Base-by-base conservation (phyloP, 2,888 invertebrate species). In the Terebella lapidaria region DNA sequence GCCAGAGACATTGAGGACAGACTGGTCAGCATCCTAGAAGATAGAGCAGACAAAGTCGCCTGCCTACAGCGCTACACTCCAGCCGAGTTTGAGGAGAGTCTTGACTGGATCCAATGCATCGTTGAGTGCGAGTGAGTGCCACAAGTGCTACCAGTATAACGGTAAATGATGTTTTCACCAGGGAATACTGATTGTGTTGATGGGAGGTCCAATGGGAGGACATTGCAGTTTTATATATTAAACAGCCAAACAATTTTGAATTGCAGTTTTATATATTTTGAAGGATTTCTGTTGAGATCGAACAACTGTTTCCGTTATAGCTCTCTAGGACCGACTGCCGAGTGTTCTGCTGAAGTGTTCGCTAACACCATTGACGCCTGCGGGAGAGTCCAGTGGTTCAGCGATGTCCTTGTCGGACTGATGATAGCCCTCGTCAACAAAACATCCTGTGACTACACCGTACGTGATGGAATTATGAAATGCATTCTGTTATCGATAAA, bases 81-180 rank as follows among this genome's bases (percentile, higher is more conserved):
- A 24, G 22, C 49, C 5, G 49, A 49, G 5, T 27, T 53, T 15
- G 27, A 53, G 22, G 53, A 53, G 15, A 22, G 28, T 28, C 10
- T 53, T 4, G 53, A 53, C 53, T 53, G 53, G 53, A 5, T 53
- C 15, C 53, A 53, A 22, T 53, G 53, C 22, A 5, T 53, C 15
- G 4, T 27, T 22, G 53, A 25, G 5, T 53, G 53, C 53, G 28
- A 25, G 53, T 53, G 28, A 25, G 53, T 27, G 22, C 5, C 15
- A 24, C 10, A 5, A 49, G 24, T 20, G 10, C 35, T 15, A 35
- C 35, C 18, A 35, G 18, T n/a, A n/a, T n/a, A n/a, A n/a, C n/a
- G n/a, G n/a, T 35, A 35, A 15, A 15, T 35, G 35, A 35, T 35
- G 35, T 35, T 18, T 15, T 15, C 35, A 18, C 35, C 35, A 35